Evolutionary conservation across 2,113 vertebrate genomes (phyloP).

Genomic region (Podilymbus podiceps): DNA sequence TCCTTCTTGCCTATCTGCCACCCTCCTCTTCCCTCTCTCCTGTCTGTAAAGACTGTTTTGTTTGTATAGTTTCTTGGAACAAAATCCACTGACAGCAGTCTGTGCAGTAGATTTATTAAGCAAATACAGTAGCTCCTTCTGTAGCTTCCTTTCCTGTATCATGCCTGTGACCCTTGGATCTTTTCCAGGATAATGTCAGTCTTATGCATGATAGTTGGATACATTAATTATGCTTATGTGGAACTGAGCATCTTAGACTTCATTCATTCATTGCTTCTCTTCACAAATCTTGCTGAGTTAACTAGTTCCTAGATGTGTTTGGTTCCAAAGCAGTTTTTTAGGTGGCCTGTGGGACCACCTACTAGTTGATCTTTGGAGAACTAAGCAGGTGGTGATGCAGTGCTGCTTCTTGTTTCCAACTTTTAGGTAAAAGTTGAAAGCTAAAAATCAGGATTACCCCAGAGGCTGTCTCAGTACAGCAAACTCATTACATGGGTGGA

Average conservation of each 20-base stretch:
- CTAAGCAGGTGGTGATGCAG: not conserved
- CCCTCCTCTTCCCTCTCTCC: not conserved
- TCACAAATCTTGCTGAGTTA: not conserved
- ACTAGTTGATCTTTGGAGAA: not conserved
- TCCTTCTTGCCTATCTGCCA: not conserved
- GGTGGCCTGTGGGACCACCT: not conserved
- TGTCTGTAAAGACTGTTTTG: conserved; percentile 29
- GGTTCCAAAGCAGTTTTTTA: not conserved
- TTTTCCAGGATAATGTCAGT: conserved; percentile 51
- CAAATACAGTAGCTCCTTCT: conserved; percentile 53
- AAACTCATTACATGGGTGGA: not conserved
- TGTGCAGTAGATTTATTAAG: conserved; percentile 29
- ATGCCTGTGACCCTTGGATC: conserved; percentile 30
- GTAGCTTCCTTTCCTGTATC: conserved; percentile 15
- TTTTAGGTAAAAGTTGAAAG: not conserved
- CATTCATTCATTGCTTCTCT: not conserved
- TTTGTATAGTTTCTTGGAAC: conserved; percentile 56
- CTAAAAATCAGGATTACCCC: not conserved
- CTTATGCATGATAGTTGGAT: conserved; percentile 5
- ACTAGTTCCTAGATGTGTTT: not conserved
- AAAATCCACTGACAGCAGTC: conserved; percentile 20
- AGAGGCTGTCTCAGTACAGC: not conserved
- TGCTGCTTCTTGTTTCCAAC: not conserved
- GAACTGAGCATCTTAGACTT: not conserved
- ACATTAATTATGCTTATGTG: conserved; percentile 41